Percentiles rank a stretch among this genome's conserved stretches.
phyloP scores from a whole-genome alignment of 2,797 vertebrate genomes.

The Enteromius treurensis region DNA sequence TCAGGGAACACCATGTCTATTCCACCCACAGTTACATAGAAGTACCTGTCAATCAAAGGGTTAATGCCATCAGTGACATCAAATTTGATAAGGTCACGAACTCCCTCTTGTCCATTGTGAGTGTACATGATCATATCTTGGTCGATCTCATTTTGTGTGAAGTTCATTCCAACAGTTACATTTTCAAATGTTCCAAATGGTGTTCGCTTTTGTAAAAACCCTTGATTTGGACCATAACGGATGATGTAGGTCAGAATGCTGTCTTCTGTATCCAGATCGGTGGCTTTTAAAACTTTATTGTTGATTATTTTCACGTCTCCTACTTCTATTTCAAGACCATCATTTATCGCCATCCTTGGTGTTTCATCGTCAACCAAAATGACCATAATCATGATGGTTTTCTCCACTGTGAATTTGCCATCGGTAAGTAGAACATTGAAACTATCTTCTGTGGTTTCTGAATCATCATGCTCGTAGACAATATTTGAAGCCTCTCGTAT shows the following conservation, averaged over 20 bases:
- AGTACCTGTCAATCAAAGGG: conserved; percentile 93
- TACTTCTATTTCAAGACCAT: conserved; percentile 92
- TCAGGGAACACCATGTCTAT: conserved; percentile 94
- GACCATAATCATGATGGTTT: conserved; percentile 84
- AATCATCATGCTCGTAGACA: conserved; percentile 94
- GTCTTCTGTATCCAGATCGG: conserved; percentile 94
- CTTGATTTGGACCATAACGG: conserved; percentile 88
- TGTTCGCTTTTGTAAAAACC: conserved; percentile 82
- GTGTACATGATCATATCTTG: conserved; percentile 84
- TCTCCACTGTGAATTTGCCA: conserved; percentile 84
- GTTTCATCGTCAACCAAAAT: conserved; percentile 96
- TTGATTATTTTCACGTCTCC: conserved; percentile 87
- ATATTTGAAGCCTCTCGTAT: conserved; percentile 92
- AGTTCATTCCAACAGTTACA: conserved; percentile 91
- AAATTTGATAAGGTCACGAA: conserved; percentile 95
- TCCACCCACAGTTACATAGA: conserved; percentile 91
- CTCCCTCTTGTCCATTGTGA: conserved; percentile 88
- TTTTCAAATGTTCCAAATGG: conserved; percentile 80
- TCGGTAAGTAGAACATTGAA: conserved; percentile 90
- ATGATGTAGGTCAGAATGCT: conserved; percentile 84
- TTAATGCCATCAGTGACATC: conserved; percentile 96
- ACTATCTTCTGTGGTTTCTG: conserved; percentile 90
- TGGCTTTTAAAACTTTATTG: conserved; percentile 88
- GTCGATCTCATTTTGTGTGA: conserved; percentile 93
- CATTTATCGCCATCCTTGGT: conserved; percentile 92